Evolutionary conservation across 2,888 invertebrate genomes (phyloP).

Genomic region (Podabrus alpinus): DNA sequence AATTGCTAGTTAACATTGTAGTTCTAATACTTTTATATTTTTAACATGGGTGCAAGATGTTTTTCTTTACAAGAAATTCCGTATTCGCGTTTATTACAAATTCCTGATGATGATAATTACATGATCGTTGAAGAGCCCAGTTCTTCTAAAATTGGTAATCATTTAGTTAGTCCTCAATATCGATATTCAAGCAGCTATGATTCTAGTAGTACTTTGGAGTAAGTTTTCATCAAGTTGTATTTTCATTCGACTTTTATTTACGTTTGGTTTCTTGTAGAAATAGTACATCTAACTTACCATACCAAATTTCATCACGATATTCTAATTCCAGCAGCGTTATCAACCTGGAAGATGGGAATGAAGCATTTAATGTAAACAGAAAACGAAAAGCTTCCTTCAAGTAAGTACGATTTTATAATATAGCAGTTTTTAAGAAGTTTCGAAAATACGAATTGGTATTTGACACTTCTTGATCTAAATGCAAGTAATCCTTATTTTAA

Average conservation of each 20-base stretch:
- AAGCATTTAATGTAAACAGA: slow-evolving; percentile 45
- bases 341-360: slow-evolving; percentile 48
- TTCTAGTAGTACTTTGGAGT: slow-evolving; percentile 51
- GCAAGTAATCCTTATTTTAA: no score
- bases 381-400: slow-evolving; percentile 59
- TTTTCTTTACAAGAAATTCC: slow-evolving; percentile 53
- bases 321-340: slow-evolving; percentile 41
- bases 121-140: slow-evolving; percentile 54
- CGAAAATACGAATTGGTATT: background rate
- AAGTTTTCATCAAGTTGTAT: slow-evolving; percentile 38
- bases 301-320: slow-evolving; percentile 39
- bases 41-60: slow-evolving; percentile 51
- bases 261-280: slow-evolving; percentile 42
- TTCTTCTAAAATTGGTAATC: slow-evolving; percentile 46
- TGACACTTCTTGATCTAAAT: no score
- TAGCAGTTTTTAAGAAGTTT: background rate
- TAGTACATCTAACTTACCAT: slow-evolving; percentile 45
- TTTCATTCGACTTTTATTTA: background rate
- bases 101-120: slow-evolving; percentile 53
- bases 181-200: slow-evolving; percentile 52
- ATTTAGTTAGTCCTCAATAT: slow-evolving; percentile 42
- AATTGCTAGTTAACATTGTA: background rate
- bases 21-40: background rate
- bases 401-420: slow-evolving; percentile 50
- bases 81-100: slow-evolving; percentile 53